phyloP scores from a whole-genome alignment of 1,140 invertebrate genomes.

The Hycleus phaleratus region DNA sequence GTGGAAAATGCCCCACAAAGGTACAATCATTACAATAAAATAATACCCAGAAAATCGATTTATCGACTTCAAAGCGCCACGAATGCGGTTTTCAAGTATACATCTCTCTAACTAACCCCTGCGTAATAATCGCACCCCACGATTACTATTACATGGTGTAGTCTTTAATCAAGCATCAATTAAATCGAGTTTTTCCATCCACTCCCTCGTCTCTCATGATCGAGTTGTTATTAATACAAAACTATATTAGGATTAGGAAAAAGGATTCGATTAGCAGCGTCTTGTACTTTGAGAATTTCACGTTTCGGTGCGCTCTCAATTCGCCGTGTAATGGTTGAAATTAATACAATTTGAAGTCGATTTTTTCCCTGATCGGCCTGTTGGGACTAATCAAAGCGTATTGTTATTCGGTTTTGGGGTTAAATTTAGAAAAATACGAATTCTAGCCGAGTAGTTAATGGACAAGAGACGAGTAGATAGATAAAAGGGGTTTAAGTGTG shows the following conservation, averaged over 20 bases:
- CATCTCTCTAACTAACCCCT: too few relatives aligned
- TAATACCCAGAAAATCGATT: neutral
- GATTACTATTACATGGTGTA: conserved; percentile 6
- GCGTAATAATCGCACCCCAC: neutral
- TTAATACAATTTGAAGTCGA: conserved; percentile 41
- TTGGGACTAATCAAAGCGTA: too few relatives aligned
- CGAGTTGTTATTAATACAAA: conserved; percentile 23
- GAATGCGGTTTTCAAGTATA: neutral
- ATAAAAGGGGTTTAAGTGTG: conserved; percentile 32
- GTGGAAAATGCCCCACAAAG: conserved; percentile 66
- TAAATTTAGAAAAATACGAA: too few relatives aligned
- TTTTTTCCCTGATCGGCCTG: too few relatives aligned
- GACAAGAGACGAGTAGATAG: conserved; percentile 25
- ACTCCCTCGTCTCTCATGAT: conserved; percentile 19
- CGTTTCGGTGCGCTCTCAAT: conserved; percentile 43
- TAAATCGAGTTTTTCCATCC: conserved; percentile 27
- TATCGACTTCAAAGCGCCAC: neutral
- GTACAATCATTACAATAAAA: conserved; percentile 35
- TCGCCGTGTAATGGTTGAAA: conserved; percentile 44
- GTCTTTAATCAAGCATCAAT: conserved; percentile 35
- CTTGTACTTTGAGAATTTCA: conserved; percentile 30
- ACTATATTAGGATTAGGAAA: too few relatives aligned
- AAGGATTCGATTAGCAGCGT: neutral
- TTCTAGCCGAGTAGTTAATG: conserved; percentile 23
- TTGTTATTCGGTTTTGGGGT: too few relatives aligned